Base-by-base conservation (phyloP, 2,113 vertebrate species). In the Vanacampus margaritifer region DNA sequence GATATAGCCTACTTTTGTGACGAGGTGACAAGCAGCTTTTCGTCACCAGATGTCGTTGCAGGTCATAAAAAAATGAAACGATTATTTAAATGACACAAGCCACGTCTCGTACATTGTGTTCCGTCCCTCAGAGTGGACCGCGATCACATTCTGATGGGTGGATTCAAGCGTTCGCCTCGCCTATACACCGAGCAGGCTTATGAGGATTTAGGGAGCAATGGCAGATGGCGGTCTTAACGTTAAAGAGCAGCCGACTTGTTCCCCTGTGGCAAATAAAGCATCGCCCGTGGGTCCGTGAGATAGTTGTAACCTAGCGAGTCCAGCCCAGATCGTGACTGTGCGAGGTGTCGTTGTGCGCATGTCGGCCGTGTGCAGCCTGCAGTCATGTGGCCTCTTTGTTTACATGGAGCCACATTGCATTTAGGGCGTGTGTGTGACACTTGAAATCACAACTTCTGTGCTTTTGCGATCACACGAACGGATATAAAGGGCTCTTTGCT, bases 341-440 rank as follows among this genome's bases (percentile, higher is more conserved):
- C 82, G 71, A 85, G 79, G 80, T 76, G 76, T 43, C 36, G 36
- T 48, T 64, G 66, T 84, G 86, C 75, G 85, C 84, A 86, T 73
- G 77, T 78, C 66, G 70, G 76, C 78, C 80, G 84, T 82, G 80
- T 78, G 80, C 78, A 67, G 73, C 76, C 71, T 59, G 71, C 75
- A 81, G 85, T 90, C 89, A 89, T 86, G 89, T 86, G 89, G 85
- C 79, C 67, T 84, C 81, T 82, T 89, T 90, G 86, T 90, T 89
- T 90, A 89, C 87, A 89, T 88, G 81, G 79, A 83, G 86, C 74
- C 80, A 21, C 45, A 36, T 24, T 41, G 59, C 59, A 24, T 61
- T 41, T 13, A 2, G 59, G 58, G 39, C 16, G 11, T 43, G 36
- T 41, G 59, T 59, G 36, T 54, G 46, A 64, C 35, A 12, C 36